Conservation (phyloP, 2,113 vertebrate species). For the Gymnarchus niloticus region DNA sequence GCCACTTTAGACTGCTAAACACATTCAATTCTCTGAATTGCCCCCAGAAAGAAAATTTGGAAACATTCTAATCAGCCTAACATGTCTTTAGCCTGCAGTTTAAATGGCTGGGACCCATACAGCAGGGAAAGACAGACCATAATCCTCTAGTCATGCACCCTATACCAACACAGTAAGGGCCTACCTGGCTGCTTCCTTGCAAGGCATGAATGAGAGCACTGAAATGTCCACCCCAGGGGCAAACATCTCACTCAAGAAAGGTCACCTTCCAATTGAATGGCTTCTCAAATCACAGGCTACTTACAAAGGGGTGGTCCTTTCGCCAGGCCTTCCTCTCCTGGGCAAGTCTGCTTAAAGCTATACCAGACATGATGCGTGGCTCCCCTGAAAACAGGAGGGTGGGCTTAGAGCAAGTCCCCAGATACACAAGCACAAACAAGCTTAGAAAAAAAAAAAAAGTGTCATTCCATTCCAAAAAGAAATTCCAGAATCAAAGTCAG, state of each 20-base stretch:
- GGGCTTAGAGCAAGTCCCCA: background rate
- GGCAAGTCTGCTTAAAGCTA: constrained; percentile 97
- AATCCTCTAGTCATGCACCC: background rate
- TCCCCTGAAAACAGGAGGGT: constrained; percentile 55
- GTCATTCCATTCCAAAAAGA: too few relatives aligned
- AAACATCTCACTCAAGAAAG: background rate
- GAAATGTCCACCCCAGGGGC: background rate
- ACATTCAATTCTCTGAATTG: background rate
- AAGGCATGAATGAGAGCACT: background rate
- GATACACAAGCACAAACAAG: background rate
- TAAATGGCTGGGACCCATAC: background rate
- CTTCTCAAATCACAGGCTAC: constrained; percentile 40
- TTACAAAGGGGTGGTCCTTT: constrained; percentile 98
- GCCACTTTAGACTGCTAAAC: background rate
- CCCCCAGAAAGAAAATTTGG: background rate
- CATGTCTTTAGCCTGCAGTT: background rate
- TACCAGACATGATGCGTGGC: constrained; percentile 86
- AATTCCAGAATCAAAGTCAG: background rate
- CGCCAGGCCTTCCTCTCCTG: constrained; percentile 99
- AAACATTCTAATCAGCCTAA: background rate
- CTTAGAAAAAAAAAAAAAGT: background rate
- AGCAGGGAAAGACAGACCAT: background rate
- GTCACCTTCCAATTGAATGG: background rate
- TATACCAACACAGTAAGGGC: background rate
- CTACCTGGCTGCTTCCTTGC: background rate